Percentiles rank a stretch among this genome's conserved stretches.
Conservation (phyloP, 2,113 vertebrate genomes). For the Notarius quadriscutis region DNA sequence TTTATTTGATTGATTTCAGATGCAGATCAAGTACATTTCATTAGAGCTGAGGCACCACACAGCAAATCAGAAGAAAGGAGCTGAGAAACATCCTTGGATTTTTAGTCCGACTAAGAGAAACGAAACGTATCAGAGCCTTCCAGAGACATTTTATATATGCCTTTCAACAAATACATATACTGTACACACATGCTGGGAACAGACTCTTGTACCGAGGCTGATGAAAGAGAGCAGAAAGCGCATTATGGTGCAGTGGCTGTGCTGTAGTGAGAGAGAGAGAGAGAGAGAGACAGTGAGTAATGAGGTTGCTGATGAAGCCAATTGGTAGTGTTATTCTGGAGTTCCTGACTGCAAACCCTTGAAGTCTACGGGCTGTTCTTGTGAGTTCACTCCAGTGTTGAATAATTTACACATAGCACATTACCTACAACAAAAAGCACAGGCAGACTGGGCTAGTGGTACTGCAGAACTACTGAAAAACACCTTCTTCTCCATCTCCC, state of each 20-base stretch:
- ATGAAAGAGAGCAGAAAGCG: constrained; percentile 27
- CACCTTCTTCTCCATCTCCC: constrained; percentile 15
- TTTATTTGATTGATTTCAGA: constrained; percentile 61
- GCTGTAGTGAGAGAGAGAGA: constrained; percentile 1
- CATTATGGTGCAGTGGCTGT: constrained; percentile 35
- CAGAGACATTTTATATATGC: not conserved
- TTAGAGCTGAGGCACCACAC: constrained; percentile 44
- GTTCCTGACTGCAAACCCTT: constrained; percentile 25
- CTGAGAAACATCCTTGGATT: constrained; percentile 1
- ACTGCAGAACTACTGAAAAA: constrained; percentile 29
- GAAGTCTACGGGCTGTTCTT: constrained; percentile 23
- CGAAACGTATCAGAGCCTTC: not conserved
- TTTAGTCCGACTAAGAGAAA: not conserved
- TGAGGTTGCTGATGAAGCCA: constrained; percentile 34
- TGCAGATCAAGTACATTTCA: constrained; percentile 55
- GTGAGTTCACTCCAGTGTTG: constrained; percentile 20
- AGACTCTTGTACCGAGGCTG: not conserved
- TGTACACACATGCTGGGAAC: not conserved
- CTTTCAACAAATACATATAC: not conserved
- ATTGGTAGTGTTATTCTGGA: constrained; percentile 31
- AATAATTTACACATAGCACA: constrained; percentile 51
- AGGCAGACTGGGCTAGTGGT: constrained; percentile 13
- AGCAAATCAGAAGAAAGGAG: constrained; percentile 19
- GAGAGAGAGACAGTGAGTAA: constrained; percentile 22
- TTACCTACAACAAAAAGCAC: constrained; percentile 41